Evolutionary conservation across 1,140 invertebrate species (phyloP), one percentile per base, ranked within the genome.

Genomic region (Cyclina sinensis): DNA sequence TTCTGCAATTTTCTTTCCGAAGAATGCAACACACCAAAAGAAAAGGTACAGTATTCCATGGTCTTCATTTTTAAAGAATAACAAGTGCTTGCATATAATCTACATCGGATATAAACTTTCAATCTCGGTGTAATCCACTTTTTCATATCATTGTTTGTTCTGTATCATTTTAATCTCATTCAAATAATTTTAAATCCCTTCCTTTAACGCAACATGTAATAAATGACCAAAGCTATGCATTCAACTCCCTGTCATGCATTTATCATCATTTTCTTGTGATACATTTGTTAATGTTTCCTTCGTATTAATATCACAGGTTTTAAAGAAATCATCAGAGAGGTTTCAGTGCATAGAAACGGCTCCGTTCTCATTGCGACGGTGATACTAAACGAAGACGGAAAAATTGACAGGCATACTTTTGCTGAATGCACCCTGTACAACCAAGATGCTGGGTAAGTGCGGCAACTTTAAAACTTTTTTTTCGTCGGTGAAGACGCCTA

Each of bases 371-470:
- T 82, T 12, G 9, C 39, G 12, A 73, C 62, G 0, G 70, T 76
- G 0, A 51, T 62, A 39, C 24, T 74, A 12, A 35, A 62, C 39
- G 81, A 80, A 11, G 79, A 82, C 0, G 62, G 68, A 11, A 11
- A 76, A 2, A 57, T 90, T 43, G 62, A 65, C 14, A 83, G 79
- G 51, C 48, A 90, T 70, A 65, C 76, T 27, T 62, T 46, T 14
- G 80, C 74, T n/a, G 73, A 65, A 14, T 90, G 89, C 24, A 54
- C 65, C 21, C 80, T 90, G 7, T 90, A 62, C 46, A 79, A 87
- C 18, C 35, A 73, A 37, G 80, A 83, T 18, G 78, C 68, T 24
- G 85, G 80, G 84, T 90, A 65, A 79, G 62, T 18, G 24, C 27
- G 21, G 43, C 21, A 35, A 37, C 14, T 70, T 65, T 30, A 3